Evolutionary conservation across 1,140 invertebrate species (phyloP).

Genomic region (Pararge aegeria): DNA sequence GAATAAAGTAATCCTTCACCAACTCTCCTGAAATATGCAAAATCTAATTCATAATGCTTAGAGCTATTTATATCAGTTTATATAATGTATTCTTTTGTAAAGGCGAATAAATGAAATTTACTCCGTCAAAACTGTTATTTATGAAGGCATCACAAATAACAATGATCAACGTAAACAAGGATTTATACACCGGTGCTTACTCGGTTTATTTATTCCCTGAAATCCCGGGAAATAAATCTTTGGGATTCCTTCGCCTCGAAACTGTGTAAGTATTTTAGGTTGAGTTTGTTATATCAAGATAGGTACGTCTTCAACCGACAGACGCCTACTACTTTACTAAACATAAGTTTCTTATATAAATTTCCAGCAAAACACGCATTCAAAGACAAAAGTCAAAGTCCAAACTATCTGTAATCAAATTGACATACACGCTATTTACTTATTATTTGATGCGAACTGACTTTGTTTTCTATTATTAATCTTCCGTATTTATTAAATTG

Average conservation of each 20-base stretch:
- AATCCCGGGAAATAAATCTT: slow-evolving; percentile 1
- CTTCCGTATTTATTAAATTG: no score
- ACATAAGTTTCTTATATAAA: no score
- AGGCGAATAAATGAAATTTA: slow-evolving; percentile 17
- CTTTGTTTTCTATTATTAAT: no score
- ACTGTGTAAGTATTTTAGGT: neutral
- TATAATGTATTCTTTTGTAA: neutral
- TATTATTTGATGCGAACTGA: no score
- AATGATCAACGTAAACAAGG: slow-evolving; percentile 11
- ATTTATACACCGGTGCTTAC: slow-evolving; percentile 8
- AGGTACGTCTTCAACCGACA: no score
- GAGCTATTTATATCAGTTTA: neutral
- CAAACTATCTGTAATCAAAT: no score
- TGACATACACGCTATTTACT: no score
- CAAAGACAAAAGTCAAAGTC: no score
- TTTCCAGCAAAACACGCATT: no score
- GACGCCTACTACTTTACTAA: no score
- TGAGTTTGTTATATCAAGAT: neutral
- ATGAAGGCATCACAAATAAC: slow-evolving; percentile 13
- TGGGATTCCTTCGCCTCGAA: neutral
- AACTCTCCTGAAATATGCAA: no score
- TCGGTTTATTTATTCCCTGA: slow-evolving; percentile 6
- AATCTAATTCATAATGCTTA: neutral
- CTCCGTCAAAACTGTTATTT: slow-evolving; percentile 15
- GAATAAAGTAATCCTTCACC: no score